These are phyloP conservation scores for Lepidurus couesii DNA, from an alignment of 1,140 invertebrate species.

Conservation along the genomic window DNA sequence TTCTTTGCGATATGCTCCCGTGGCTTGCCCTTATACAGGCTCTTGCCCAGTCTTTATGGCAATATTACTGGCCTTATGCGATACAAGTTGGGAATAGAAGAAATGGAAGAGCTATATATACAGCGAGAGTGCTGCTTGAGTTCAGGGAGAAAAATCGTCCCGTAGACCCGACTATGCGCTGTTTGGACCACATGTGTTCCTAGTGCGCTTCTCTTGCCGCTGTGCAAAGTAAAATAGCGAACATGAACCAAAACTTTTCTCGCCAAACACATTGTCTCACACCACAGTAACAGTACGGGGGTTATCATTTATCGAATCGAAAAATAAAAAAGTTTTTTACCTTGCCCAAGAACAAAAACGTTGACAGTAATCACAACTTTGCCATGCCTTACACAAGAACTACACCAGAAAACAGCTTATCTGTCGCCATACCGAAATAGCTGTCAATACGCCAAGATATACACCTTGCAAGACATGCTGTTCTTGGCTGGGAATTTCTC, in stretches of 20 bases:
- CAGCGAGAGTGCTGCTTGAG: background rate
- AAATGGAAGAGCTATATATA: background rate
- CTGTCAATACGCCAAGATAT: background rate
- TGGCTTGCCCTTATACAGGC: background rate
- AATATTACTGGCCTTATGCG: slow-evolving; percentile 15
- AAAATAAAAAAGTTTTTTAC: background rate
- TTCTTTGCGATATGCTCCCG: background rate
- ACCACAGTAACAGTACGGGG: background rate
- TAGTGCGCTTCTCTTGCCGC: background rate
- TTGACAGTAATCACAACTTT: background rate
- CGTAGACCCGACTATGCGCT: background rate
- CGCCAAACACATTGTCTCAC: background rate
- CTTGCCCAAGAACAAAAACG: background rate
- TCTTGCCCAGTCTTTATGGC: background rate
- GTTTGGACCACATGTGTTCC: background rate
- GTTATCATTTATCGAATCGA: background rate
- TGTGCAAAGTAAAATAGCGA: background rate
- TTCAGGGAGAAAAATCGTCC: background rate
- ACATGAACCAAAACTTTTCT: background rate
- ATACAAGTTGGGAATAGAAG: background rate
- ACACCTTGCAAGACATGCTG: background rate
- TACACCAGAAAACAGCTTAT: background rate
- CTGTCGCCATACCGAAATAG: background rate
- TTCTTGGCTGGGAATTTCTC: background rate
- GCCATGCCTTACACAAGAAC: background rate